Evolutionary conservation across 2,888 invertebrate genomes (phyloP).

Genomic region (Eilema griseolum): DNA sequence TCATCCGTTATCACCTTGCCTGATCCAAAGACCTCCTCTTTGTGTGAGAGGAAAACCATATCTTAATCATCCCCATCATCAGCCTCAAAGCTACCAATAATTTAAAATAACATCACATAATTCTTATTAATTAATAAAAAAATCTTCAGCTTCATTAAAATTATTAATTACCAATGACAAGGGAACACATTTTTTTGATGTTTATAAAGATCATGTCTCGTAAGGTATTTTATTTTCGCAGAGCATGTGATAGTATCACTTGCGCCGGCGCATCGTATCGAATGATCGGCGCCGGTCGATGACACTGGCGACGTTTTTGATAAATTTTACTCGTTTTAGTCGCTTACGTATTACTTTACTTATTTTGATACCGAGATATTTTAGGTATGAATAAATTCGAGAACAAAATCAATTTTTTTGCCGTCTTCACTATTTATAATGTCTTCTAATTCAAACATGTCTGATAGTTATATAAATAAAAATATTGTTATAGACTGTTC

Average conservation of each 20-base stretch:
- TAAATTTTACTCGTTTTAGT: slow-evolving; percentile 66
- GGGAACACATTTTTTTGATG: slow-evolving; percentile 37
- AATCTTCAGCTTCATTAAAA: slow-evolving; percentile 29
- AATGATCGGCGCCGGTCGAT: slow-evolving; percentile 77
- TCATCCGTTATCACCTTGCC: background rate
- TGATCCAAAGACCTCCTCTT: background rate
- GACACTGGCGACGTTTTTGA: slow-evolving; percentile 79
- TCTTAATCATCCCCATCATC: background rate
- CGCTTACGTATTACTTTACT: slow-evolving; percentile 79
- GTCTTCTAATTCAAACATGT: background rate
- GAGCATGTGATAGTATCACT: slow-evolving; percentile 48
- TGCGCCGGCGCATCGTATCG: slow-evolving; percentile 63
- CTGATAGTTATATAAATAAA: too few species aligned
- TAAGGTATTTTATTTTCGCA: slow-evolving; percentile 25
- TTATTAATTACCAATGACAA: slow-evolving; percentile 33
- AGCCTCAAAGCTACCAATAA: background rate
- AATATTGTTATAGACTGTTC: too few species aligned
- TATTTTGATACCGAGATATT: slow-evolving; percentile 59
- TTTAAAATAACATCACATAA: background rate
- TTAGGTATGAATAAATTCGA: background rate
- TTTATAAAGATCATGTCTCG: slow-evolving; percentile 49
- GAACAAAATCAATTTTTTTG: background rate
- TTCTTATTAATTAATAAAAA: background rate
- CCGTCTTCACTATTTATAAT: background rate
- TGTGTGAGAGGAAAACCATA: background rate